Percentiles rank a stretch among this genome's conserved stretches.
Conservation (phyloP, 2,888 invertebrate genomes). For the Apotomis turbidana region DNA sequence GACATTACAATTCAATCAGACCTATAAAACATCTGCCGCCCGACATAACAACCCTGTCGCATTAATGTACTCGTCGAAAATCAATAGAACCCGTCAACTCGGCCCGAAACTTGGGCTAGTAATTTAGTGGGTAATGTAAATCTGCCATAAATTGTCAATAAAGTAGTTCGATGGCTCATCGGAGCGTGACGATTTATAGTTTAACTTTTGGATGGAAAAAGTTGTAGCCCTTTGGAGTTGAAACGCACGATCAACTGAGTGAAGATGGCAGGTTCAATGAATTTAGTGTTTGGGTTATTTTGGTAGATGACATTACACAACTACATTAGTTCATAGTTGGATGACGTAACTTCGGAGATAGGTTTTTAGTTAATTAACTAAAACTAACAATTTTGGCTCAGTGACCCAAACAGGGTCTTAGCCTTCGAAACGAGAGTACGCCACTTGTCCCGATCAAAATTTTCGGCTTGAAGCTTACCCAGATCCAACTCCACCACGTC, state of each 20-base stretch:
- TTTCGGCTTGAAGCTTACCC: too few species aligned
- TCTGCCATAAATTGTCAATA: constrained; percentile 78
- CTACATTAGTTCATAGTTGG: too few species aligned
- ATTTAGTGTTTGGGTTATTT: background rate
- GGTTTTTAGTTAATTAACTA: too few species aligned
- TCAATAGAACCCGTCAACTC: constrained; percentile 47
- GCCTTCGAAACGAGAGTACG: too few species aligned
- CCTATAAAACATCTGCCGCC: constrained; percentile 25
- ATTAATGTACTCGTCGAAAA: constrained; percentile 39
- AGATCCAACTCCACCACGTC: too few species aligned
- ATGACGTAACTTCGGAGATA: too few species aligned
- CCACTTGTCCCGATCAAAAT: too few species aligned
- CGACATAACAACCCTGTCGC: constrained; percentile 22
- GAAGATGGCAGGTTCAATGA: constrained; percentile 6
- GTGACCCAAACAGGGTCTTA: too few species aligned
- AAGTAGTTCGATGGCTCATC: constrained; percentile 52
- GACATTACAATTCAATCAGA: constrained; percentile 7
- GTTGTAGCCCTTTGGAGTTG: constrained; percentile 58
- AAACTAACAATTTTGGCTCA: too few species aligned
- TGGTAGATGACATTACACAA: too few species aligned
- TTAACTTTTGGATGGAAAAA: constrained; percentile 81
- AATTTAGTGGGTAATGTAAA: constrained; percentile 74
- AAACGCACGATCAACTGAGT: constrained; percentile 38
- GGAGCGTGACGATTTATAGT: constrained; percentile 78
- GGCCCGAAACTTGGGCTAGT: constrained; percentile 52